A percentile compares a stretch with the other conserved stretches of the same genome.
These are phyloP conservation scores for Meda fulgida DNA, from an alignment of 2,797 vertebrate species.

Conservation along the genomic window DNA sequence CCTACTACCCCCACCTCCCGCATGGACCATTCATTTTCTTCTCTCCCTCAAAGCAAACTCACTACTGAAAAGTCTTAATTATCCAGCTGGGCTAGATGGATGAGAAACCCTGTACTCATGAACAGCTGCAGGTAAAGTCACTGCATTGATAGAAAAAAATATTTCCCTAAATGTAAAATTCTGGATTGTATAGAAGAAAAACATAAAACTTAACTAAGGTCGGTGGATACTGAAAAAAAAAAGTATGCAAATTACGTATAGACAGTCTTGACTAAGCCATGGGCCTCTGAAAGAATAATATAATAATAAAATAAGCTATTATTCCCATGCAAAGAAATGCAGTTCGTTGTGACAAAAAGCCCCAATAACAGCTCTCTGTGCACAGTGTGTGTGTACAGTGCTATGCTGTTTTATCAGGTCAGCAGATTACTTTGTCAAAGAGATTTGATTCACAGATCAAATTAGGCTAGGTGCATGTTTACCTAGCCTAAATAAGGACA, in stretches of 20 bases:
- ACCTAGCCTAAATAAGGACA: neutral
- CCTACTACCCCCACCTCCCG: neutral
- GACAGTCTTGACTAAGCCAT: neutral
- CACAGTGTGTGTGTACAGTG: too few species aligned
- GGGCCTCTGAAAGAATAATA: too few species aligned
- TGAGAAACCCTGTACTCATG: neutral
- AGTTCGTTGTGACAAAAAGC: slow-evolving; percentile 10
- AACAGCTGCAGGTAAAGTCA: slow-evolving; percentile 14
- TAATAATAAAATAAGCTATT: neutral
- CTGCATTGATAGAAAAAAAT: neutral
- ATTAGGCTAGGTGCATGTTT: neutral
- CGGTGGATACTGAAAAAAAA: neutral
- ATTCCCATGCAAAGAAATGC: neutral
- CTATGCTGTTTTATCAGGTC: neutral
- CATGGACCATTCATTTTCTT: slow-evolving; percentile 18
- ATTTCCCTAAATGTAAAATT: neutral
- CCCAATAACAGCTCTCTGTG: neutral
- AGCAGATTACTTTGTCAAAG: neutral
- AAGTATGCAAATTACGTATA: neutral
- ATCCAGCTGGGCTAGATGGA: neutral
- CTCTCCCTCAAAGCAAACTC: slow-evolving; percentile 12
- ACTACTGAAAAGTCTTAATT: slow-evolving; percentile 34
- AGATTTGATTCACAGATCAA: slow-evolving; percentile 8
- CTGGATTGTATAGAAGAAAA: neutral
- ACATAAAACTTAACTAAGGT: neutral